These are phyloP conservation scores for Nudaria mundana DNA, from an alignment of 2,888 invertebrate species.

Conservation along the genomic window DNA sequence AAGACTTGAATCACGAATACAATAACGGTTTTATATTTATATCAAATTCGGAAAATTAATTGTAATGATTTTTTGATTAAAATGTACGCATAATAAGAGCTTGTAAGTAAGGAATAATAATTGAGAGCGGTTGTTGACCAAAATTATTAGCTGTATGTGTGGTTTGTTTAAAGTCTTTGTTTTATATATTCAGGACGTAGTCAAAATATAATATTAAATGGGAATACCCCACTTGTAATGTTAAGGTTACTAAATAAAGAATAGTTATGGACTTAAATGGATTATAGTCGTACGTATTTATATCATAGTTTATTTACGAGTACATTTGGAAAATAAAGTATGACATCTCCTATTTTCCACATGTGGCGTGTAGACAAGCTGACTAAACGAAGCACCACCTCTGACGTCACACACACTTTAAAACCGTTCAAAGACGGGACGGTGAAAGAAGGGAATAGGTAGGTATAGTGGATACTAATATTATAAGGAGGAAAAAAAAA, in stretches of 20 bases:
- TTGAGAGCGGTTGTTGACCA: not conserved
- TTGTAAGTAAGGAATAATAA: not conserved
- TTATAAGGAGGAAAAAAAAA: too few relatives aligned
- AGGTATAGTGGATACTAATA: too few relatives aligned
- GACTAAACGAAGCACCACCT: too few relatives aligned
- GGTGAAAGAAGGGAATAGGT: too few relatives aligned
- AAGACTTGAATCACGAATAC: conserved; percentile 13
- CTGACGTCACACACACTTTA: too few relatives aligned
- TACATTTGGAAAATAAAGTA: too few relatives aligned
- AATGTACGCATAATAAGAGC: not conserved
- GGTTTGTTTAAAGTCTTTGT: conserved; percentile 2
- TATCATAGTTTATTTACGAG: too few relatives aligned
- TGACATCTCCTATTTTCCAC: too few relatives aligned
- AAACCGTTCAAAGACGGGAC: too few relatives aligned
- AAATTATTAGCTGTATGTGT: not conserved
- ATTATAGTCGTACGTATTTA: too few relatives aligned
- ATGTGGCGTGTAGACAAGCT: too few relatives aligned
- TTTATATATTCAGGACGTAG: not conserved
- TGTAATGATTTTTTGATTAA: conserved; percentile 23
- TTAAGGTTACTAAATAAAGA: not conserved
- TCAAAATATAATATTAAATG: conserved; percentile 2
- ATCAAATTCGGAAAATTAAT: conserved; percentile 23
- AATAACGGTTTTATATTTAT: conserved; percentile 24
- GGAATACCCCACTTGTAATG: not conserved
- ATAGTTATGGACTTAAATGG: too few relatives aligned